Conservation (phyloP, 2,797 vertebrate genomes). For the Antrozous pallidus region DNA sequence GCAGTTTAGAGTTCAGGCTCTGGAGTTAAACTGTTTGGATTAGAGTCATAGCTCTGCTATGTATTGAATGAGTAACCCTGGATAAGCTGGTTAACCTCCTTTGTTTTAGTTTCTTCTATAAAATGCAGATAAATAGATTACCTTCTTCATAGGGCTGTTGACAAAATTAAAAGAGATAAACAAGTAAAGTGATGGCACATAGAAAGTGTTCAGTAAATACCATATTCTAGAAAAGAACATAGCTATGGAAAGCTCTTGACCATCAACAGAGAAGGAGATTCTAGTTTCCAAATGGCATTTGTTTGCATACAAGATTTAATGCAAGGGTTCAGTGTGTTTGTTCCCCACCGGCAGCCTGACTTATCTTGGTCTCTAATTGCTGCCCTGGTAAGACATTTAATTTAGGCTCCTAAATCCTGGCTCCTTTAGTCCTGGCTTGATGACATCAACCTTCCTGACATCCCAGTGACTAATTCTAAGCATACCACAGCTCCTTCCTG, state of each 20-base stretch:
- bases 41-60: neutral
- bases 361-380: constrained; percentile 6
- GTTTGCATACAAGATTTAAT: constrained; percentile 7
- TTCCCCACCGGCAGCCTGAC: neutral
- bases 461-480: constrained; percentile 11
- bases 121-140: constrained; percentile 2
- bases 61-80: neutral
- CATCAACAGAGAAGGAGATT: neutral
- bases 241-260: neutral
- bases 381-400: neutral
- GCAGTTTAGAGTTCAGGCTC: neutral
- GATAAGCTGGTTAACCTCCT: neutral
- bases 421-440: neutral
- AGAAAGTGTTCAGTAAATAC: neutral
- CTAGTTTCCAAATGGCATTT: neutral
- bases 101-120: constrained; percentile 26
- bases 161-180: neutral
- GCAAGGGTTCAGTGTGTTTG: neutral
- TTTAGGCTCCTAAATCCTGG: constrained; percentile 23
- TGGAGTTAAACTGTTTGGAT: neutral
- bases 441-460: constrained; percentile 43
- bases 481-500: neutral
- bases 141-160: neutral
- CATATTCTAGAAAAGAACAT: neutral
- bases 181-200: neutral